Evolutionary conservation across 1,140 invertebrate genomes (phyloP), one percentile per base, ranked within the genome.

Genomic region (Anagrus nilaparvatae): DNA sequence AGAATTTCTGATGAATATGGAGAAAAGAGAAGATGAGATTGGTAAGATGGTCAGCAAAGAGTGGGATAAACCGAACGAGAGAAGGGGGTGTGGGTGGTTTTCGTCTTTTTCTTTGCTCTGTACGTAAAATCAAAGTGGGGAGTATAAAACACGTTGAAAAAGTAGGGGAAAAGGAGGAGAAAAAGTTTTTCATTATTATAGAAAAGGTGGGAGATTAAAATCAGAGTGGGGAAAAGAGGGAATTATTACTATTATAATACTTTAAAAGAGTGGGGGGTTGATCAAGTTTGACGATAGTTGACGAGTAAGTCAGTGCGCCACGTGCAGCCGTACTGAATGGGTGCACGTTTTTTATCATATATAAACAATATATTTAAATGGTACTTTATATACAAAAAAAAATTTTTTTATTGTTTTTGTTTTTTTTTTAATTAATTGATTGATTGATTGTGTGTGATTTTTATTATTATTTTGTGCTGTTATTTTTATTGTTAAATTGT

Each of bases 291-390:
- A 20, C 14, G 20, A 14, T 8, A 12, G 19, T 16, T 18, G 29
- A n/a, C 23, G 37, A 28, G 10, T 37, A 17, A 12, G 62, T 64
- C 65, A 66, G 65, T 67, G 61, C 63, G 63, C 61, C 65, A 66
- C 63, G 65, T 66, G 65, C 63, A 65, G 63, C 53, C 63, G 59
- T 58, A 47, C 57, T 42, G 60, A 48, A 48, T 62, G 56, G 65
- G 58, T 63, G 59, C 58, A 52, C 39, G 43, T 52, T 55, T 48
- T 46, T 27, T 35, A 14, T 33, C 40, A 21, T 28, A 3, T 30
- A 33, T 24, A 28, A 31, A 19, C 40, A 9, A 14, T 31, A n/a
- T 14, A 31, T 33, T 4, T 33, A n/a, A n/a, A n/a, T n/a, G n/a
- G n/a, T n/a, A n/a, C n/a, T n/a, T n/a, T n/a, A n/a, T n/a, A n/a